A percentile compares a stretch with the other conserved stretches of the same genome.
These are phyloP conservation scores for Aricia artaxerxes DNA, from an alignment of 2,888 invertebrate genomes.

Conservation along the genomic window DNA sequence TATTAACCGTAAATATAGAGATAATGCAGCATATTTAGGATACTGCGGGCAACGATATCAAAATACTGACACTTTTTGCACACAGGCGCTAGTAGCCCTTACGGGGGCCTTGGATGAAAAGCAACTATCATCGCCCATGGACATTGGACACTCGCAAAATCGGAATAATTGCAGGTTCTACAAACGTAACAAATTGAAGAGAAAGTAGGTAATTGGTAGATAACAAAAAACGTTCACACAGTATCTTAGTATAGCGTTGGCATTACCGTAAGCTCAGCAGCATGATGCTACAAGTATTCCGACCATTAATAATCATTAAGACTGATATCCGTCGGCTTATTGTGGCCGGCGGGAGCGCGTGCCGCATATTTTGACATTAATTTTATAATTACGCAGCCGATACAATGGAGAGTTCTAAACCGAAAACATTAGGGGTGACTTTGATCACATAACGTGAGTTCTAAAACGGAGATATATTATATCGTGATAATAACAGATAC, in stretches of 20 bases:
- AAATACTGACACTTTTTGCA: too few relatives aligned
- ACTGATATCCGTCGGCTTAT: constrained; percentile 58
- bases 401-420: constrained; percentile 55
- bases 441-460: constrained; percentile 2
- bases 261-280: constrained; percentile 37
- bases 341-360: constrained; percentile 52
- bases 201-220: too few relatives aligned
- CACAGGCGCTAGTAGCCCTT: too few relatives aligned
- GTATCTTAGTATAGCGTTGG: background rate
- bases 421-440: constrained; percentile 31
- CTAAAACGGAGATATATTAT: background rate
- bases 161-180: too few relatives aligned
- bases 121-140: too few relatives aligned
- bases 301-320: constrained; percentile 70
- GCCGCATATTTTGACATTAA: constrained; percentile 70
- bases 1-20: too few relatives aligned
- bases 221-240: background rate
- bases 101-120: too few relatives aligned
- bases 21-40: too few relatives aligned
- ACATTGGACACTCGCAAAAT: too few relatives aligned
- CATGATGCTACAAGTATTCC: constrained; percentile 57
- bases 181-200: too few relatives aligned
- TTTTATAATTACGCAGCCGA: constrained; percentile 64
- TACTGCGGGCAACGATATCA: too few relatives aligned
- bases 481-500: background rate